Conservation (phyloP, 2,797 vertebrate genomes). For the Allobates femoralis region DNA sequence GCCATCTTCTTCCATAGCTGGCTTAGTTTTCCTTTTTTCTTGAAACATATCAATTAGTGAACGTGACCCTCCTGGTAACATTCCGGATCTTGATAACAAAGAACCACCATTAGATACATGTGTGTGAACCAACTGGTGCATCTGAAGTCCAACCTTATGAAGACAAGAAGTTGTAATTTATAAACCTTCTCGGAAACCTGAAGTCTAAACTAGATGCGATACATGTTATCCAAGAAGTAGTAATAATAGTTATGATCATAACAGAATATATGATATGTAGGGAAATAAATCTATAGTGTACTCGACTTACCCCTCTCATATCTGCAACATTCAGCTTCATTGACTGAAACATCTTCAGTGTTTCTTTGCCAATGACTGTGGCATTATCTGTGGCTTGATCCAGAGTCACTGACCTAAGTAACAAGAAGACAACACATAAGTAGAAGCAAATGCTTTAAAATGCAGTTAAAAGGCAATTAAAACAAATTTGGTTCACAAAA, state of each 20-base stretch:
- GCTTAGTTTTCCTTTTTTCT: conserved; percentile 74
- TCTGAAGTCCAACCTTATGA: conserved; percentile 86
- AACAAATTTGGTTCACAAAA: background rate
- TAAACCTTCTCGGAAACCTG: background rate
- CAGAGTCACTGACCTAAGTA: conserved; percentile 78
- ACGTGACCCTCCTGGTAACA: conserved; percentile 73
- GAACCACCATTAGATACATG: conserved; percentile 68
- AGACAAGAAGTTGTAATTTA: conserved; percentile 59
- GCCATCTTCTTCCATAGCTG: conserved; percentile 70
- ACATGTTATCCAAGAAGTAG: background rate
- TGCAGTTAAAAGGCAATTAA: background rate
- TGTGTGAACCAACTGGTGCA: conserved; percentile 86
- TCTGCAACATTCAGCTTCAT: conserved; percentile 93
- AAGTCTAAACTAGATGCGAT: background rate
- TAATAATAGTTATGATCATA: background rate
- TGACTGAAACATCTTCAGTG: conserved; percentile 89
- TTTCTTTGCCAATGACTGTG: conserved; percentile 86
- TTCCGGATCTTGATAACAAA: conserved; percentile 68
- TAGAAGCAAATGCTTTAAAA: background rate
- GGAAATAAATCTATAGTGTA: background rate
- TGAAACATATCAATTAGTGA: conserved; percentile 89
- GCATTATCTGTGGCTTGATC: conserved; percentile 89
- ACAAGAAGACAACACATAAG: background rate
- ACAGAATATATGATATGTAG: background rate
- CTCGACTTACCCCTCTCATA: conserved; percentile 86